Evolutionary conservation across 2,113 vertebrate genomes (phyloP).

Genomic region (Junco hyemalis): DNA sequence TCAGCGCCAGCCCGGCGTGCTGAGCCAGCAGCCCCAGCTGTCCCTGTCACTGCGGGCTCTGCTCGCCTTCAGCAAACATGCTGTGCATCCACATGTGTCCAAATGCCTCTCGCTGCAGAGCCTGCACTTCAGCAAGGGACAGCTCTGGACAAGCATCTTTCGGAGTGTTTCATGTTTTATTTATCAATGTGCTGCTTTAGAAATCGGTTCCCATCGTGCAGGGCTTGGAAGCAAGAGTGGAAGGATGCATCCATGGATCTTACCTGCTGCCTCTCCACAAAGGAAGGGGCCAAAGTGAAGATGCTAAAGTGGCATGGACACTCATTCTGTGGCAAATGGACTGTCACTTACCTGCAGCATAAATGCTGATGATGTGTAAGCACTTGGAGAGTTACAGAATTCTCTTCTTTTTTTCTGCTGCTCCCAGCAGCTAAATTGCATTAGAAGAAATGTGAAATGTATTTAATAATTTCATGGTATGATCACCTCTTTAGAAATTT

Average conservation of each 20-base stretch:
- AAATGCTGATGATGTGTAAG: neutral
- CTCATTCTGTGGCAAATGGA: neutral
- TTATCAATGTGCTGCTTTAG: neutral
- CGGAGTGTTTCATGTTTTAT: slow-evolving; percentile 39
- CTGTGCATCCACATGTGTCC: slow-evolving; percentile 34
- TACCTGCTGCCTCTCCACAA: neutral
- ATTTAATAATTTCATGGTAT: neutral
- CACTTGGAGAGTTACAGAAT: neutral
- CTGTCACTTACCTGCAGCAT: neutral
- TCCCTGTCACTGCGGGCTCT: slow-evolving; percentile 1
- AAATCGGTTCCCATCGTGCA: neutral
- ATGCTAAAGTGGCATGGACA: neutral
- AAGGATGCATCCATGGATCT: neutral
- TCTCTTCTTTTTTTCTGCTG: neutral
- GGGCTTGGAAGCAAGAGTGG: neutral
- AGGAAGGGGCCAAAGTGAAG: neutral
- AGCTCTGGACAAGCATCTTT: slow-evolving; percentile 22
- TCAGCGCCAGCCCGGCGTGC: neutral
- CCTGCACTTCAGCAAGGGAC: neutral
- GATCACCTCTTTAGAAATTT: neutral
- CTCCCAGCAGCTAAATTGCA: neutral
- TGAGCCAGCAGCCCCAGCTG: slow-evolving; percentile 70
- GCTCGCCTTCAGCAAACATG: slow-evolving; percentile 42
- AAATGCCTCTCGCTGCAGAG: neutral
- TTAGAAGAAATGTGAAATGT: neutral